Evolutionary conservation across 2,113 vertebrate species (phyloP), one percentile per base, ranked within the genome.

Genomic region (Nansenia antarctica): DNA sequence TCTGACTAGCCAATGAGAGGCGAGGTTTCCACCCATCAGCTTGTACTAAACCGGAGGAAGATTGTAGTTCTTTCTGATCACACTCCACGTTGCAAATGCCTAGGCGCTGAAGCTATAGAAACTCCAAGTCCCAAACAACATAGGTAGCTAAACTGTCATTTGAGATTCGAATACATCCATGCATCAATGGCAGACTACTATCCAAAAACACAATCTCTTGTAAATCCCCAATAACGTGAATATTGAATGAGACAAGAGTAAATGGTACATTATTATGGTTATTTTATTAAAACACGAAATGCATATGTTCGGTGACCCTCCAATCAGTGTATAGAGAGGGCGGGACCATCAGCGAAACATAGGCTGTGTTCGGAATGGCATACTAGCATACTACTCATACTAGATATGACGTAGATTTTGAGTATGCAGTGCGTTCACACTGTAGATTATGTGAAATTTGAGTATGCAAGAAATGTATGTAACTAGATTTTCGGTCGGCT

Each of bases 91-190:
- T 67, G 32, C 24, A 27, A 1, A 30, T 7, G 15, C 1, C 4
- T 4, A 14, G 31, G 9, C 4, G 27, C 9, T 15, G n/a, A 15
- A 4, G 3, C n/a, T 18, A 26, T 31, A 60, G 57, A 77, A 49
- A 88, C 85, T 91, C 68, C 91, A 91, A 82, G 9, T 88, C 79
- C 90, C 88, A 80, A 2, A 65, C 12, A 35, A 14, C 30, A 20
- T n/a, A n/a, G 30, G 8, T 14, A 11, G 11, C 3, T 37, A 15
- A 45, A 20, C 9, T 42, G 1, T 20, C 15, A 20, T 45, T 26
- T 45, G n/a, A n/a, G n/a, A n/a, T n/a, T n/a, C n/a, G n/a, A n/a
- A n/a, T n/a, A n/a, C n/a, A n/a, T n/a, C n/a, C n/a, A n/a, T n/a
- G n/a, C n/a, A n/a, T n/a, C n/a, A n/a, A n/a, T 63, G 20, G 45